Percentiles rank a stretch among this genome's conserved stretches.
Conservation (phyloP, 2,888 invertebrate species). For the Polyploca ridens region DNA sequence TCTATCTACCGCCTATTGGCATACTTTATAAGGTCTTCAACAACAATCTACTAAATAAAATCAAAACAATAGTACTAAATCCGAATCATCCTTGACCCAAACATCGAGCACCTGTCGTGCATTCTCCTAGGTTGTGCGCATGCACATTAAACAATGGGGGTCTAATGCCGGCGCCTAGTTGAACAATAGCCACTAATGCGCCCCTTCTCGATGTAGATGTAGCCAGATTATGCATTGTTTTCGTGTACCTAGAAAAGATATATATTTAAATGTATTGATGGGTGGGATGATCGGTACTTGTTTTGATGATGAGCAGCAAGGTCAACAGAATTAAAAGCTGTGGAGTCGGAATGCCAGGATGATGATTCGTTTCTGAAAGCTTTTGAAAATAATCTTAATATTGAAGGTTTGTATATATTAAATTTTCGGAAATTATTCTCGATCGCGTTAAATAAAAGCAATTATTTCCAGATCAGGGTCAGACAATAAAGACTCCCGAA, state of each 20-base stretch:
- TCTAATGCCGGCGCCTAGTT: slow-evolving; percentile 48
- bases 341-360: background rate
- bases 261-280: background rate
- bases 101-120: slow-evolving; percentile 51
- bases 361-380: background rate
- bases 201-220: slow-evolving; percentile 40
- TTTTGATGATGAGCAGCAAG: slow-evolving; percentile 1
- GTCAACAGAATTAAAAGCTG: background rate
- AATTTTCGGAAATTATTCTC: background rate
- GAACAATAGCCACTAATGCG: slow-evolving; percentile 59
- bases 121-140: slow-evolving; percentile 42
- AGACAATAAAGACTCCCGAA: slow-evolving; percentile 27
- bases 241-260: background rate
- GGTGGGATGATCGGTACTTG: slow-evolving; percentile 11
- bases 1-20: background rate
- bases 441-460: background rate
- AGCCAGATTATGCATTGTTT: slow-evolving; percentile 30
- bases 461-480: slow-evolving; percentile 10
- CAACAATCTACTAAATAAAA: background rate
- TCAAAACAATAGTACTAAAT: slow-evolving; percentile 26
- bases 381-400: background rate
- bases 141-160: slow-evolving; percentile 53
- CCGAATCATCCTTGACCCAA: slow-evolving; percentile 57
- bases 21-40: background rate
- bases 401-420: background rate